These are phyloP conservation scores for Oreotrochilus melanogaster DNA, from an alignment of 2,113 vertebrate genomes.

Conservation along the genomic window DNA sequence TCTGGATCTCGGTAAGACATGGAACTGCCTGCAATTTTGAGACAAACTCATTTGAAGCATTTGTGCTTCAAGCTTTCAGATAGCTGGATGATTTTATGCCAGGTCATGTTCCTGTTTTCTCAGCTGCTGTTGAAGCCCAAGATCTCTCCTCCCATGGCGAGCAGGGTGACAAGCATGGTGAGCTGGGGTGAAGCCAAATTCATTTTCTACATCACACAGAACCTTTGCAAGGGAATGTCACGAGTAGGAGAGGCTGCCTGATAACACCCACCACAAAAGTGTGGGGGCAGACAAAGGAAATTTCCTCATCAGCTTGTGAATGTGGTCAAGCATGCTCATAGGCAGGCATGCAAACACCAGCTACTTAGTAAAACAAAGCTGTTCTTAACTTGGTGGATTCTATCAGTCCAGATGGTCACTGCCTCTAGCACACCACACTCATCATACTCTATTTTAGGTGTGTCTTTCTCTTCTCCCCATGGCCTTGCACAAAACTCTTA, in stretches of 20 bases:
- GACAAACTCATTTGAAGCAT: background rate
- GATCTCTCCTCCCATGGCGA: background rate
- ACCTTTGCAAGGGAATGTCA: background rate
- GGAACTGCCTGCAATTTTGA: background rate
- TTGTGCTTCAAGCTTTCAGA: background rate
- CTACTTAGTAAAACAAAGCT: background rate
- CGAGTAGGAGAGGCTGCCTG: background rate
- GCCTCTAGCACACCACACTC: background rate
- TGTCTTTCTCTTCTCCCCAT: background rate
- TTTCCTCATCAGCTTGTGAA: slow-evolving; percentile 22
- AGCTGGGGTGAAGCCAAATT: background rate
- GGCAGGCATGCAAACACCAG: background rate
- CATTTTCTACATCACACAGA: background rate
- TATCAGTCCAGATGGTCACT: background rate
- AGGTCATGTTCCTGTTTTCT: background rate
- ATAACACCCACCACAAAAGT: background rate
- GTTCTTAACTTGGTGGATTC: background rate
- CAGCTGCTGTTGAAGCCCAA: background rate
- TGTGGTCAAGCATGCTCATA: slow-evolving; percentile 20
- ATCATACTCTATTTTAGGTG: background rate
- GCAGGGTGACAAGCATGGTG: background rate
- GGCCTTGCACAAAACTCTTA: background rate
- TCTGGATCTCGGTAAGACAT: background rate
- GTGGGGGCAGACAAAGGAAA: slow-evolving; percentile 16
- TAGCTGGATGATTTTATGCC: background rate